A percentile compares a stretch with the other conserved stretches of the same genome.
Conservation (phyloP, 2,113 vertebrate genomes). For the Montifringilla adamsi region DNA sequence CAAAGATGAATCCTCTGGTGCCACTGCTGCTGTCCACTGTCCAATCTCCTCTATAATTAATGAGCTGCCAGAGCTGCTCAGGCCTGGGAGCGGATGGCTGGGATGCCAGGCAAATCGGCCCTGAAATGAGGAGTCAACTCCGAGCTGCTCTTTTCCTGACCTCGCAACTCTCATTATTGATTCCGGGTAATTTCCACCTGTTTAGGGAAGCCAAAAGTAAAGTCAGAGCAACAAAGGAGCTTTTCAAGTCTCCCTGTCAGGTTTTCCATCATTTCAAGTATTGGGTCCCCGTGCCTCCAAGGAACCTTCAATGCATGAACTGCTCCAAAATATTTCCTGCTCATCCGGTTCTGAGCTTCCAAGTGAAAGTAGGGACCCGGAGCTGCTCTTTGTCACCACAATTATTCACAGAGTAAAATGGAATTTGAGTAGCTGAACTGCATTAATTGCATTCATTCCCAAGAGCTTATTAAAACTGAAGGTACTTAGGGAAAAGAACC, state of each 20-base stretch:
- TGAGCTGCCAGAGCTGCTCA: constrained; percentile 77
- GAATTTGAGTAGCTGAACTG: background rate
- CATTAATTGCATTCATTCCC: background rate
- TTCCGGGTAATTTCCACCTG: constrained; percentile 68
- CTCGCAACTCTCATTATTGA: constrained; percentile 71
- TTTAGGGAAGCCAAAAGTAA: constrained; percentile 18
- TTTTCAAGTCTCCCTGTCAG: background rate
- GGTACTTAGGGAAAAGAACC: background rate
- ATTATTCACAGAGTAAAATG: background rate
- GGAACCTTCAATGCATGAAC: background rate
- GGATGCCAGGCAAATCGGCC: constrained; percentile 64
- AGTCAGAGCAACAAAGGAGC: background rate
- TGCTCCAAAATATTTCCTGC: background rate
- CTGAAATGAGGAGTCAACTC: constrained; percentile 72
- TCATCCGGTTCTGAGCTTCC: background rate
- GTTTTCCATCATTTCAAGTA: background rate
- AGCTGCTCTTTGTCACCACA: background rate
- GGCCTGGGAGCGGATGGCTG: constrained; percentile 31
- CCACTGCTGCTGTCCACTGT: constrained; percentile 48
- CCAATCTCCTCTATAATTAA: constrained; percentile 73
- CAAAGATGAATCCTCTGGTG: constrained; percentile 65
- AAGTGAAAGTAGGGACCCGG: background rate
- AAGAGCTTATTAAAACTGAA: background rate
- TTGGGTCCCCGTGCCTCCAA: rapidly evolving
- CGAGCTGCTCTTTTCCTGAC: constrained; percentile 55